Conservation (phyloP, 2,888 invertebrate species). For the Drosophila buzzatii region DNA sequence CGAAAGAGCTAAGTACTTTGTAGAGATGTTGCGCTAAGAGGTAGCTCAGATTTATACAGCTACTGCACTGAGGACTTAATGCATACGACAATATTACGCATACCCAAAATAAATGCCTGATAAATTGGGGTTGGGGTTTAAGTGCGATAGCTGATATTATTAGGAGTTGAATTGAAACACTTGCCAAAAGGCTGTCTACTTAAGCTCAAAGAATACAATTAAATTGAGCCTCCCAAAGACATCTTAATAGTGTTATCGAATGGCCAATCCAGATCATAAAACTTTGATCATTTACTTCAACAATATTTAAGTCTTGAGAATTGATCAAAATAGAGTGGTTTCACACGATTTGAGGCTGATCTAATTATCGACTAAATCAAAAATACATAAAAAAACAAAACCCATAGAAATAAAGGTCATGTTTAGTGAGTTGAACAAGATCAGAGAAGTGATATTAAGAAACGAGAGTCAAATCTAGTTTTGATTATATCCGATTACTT, state of each 20-base stretch:
- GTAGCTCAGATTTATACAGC: not conserved
- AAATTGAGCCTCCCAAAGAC: not conserved
- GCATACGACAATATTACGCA: not conserved
- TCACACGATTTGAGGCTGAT: not conserved
- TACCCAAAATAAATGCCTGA: not conserved
- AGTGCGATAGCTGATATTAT: not conserved
- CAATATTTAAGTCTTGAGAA: not conserved
- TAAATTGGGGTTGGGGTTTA: not conserved
- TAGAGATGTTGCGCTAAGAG: not conserved
- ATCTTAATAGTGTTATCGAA: not conserved
- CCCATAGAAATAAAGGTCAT: not conserved
- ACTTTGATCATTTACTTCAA: not conserved
- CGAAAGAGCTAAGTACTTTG: not conserved
- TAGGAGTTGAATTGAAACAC: not conserved
- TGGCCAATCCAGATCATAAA: not conserved
- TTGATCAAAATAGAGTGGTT: not conserved
- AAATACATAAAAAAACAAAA: not conserved
- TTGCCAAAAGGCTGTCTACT: too few species aligned
- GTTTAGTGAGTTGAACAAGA: not conserved
- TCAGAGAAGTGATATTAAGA: not conserved
- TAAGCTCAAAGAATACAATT: not conserved
- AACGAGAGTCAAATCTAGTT: not conserved
- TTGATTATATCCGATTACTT: not conserved
- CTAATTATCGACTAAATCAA: not conserved
- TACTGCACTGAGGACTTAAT: not conserved